phyloP scores from a whole-genome alignment of 2,888 invertebrate genomes.

The Dryadula phaetusa region DNA sequence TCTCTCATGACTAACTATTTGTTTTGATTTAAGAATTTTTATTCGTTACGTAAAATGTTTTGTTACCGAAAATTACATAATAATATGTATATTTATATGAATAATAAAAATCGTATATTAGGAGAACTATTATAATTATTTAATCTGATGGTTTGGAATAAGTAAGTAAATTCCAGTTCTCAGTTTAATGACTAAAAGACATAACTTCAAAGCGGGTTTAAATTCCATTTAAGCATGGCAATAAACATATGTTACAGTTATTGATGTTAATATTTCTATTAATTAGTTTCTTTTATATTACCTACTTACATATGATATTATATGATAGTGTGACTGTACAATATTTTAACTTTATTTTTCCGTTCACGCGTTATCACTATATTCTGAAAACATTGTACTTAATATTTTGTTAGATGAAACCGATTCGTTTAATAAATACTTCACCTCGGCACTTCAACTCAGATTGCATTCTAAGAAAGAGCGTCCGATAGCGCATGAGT shows the following conservation, averaged over 20 bases:
- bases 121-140: conserved; percentile 1
- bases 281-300: too few species aligned
- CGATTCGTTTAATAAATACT: conserved; percentile 80
- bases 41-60: neutral
- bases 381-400: conserved; percentile 43
- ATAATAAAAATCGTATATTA: neutral
- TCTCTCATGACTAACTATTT: neutral
- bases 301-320: too few species aligned
- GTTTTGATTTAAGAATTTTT: neutral
- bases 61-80: neutral
- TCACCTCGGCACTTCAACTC: conserved; percentile 56
- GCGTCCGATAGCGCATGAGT: conserved; percentile 64
- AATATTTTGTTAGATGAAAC: conserved; percentile 57
- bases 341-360: too few species aligned
- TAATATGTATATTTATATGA: neutral
- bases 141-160: conserved; percentile 8
- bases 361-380: too few species aligned
- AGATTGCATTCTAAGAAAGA: conserved; percentile 76
- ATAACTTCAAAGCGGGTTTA: neutral
- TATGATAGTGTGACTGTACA: too few species aligned
- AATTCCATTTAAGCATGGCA: too few species aligned
- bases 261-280: too few species aligned
- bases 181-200: neutral
- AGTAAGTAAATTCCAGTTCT: too few species aligned
- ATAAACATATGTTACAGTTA: too few species aligned